These are phyloP conservation scores for Prionailurus bengalensis DNA, from an alignment of 2,113 vertebrate genomes.

Conservation along the genomic window DNA sequence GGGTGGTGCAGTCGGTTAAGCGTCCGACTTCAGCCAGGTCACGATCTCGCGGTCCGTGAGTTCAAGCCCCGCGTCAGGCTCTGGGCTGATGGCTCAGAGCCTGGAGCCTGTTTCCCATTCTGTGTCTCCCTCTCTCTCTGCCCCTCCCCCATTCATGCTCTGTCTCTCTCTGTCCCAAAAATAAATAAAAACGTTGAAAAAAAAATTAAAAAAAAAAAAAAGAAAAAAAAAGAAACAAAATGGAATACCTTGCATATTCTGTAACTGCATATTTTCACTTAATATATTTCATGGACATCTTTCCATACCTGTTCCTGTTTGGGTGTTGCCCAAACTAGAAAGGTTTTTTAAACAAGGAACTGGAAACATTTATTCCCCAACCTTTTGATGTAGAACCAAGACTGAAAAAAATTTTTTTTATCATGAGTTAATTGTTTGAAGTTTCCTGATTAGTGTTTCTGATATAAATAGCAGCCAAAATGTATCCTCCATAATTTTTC, in stretches of 20 bases:
- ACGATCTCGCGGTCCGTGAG: too few relatives aligned
- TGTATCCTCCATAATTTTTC: conserved; percentile 49
- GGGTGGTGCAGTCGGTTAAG: too few relatives aligned
- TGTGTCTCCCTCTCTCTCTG: too few relatives aligned
- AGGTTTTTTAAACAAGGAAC: conserved; percentile 35
- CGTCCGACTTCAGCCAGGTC: too few relatives aligned
- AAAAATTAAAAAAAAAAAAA: too few relatives aligned
- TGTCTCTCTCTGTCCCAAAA: too few relatives aligned
- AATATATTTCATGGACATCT: neutral
- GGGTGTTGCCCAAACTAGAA: neutral
- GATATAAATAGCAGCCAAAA: conserved; percentile 45
- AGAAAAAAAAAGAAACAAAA: neutral
- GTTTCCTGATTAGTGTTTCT: conserved; percentile 61
- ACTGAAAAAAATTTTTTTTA: neutral
- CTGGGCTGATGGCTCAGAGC: too few relatives aligned
- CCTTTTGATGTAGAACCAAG: conserved; percentile 65
- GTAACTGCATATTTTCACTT: conserved; percentile 5
- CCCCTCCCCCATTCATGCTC: too few relatives aligned
- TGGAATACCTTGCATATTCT: neutral
- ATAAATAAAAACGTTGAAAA: too few relatives aligned
- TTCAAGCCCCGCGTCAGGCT: too few relatives aligned
- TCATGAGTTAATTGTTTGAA: conserved; percentile 68
- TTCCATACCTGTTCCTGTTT: neutral
- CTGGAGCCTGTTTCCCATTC: too few relatives aligned
- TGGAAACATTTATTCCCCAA: neutral